Evolutionary conservation across 2,113 vertebrate genomes (phyloP).

Genomic region (Cryptotis parvus): DNA sequence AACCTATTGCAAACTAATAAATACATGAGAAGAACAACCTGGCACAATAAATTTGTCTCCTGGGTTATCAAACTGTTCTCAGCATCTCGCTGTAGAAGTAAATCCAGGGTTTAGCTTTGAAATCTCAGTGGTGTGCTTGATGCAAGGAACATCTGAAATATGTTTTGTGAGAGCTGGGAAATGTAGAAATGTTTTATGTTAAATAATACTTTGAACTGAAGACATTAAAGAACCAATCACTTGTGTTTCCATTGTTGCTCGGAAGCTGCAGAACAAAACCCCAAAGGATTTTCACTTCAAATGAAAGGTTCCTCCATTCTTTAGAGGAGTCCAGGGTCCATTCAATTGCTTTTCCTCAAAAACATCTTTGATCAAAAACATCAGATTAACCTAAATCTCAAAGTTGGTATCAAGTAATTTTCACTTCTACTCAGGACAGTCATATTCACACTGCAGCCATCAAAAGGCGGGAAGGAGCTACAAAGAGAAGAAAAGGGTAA

Average conservation of each 20-base stretch:
- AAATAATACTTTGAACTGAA: constrained; percentile 89
- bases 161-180: constrained; percentile 83
- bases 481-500: neutral
- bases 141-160: constrained; percentile 81
- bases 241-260: constrained; percentile 84
- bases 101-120: constrained; percentile 85
- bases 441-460: constrained; percentile 31
- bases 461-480: constrained; percentile 5
- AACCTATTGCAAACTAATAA: constrained; percentile 85
- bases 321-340: constrained; percentile 82
- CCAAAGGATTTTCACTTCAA: constrained; percentile 86
- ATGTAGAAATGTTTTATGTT: constrained; percentile 86
- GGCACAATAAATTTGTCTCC: constrained; percentile 85
- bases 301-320: constrained; percentile 79
- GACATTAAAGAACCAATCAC: constrained; percentile 88
- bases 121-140: constrained; percentile 81
- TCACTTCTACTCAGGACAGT: constrained; percentile 72
- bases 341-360: constrained; percentile 85
- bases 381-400: constrained; percentile 81
- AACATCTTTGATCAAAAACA: constrained; percentile 86
- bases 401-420: constrained; percentile 81
- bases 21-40: constrained; percentile 84
- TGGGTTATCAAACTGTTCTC: constrained; percentile 80
- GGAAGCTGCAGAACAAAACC: constrained; percentile 85
- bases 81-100: constrained; percentile 78